A percentile compares a stretch with the other conserved stretches of the same genome.
phyloP scores from a whole-genome alignment of 2,888 invertebrate species.

The Acronicta alni region DNA sequence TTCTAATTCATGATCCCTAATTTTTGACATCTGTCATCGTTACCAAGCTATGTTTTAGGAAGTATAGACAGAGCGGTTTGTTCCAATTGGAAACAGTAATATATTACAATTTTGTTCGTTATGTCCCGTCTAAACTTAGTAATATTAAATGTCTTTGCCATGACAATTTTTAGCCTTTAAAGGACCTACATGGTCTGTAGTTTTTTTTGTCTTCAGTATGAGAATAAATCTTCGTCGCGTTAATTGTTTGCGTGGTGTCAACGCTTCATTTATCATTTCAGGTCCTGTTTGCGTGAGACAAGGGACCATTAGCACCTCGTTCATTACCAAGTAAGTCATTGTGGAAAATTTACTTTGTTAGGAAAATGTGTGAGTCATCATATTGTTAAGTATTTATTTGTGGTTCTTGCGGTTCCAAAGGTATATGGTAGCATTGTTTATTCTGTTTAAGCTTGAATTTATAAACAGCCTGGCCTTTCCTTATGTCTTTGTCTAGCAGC shows the following conservation, averaged over 20 bases:
- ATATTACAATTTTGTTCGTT: no score
- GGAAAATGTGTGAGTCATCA: constrained; percentile 31
- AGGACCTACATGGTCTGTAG: no score
- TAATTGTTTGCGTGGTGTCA: constrained; percentile 12
- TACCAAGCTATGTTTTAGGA: no score
- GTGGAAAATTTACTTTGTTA: constrained; percentile 42
- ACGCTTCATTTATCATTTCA: constrained; percentile 26
- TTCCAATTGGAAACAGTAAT: no score
- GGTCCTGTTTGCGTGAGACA: constrained; percentile 33
- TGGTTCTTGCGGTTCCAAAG: neutral
- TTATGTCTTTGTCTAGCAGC: neutral
- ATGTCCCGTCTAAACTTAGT: no score
- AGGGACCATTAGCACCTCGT: constrained; percentile 38
- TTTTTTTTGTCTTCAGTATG: neutral
- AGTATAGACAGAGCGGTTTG: no score
- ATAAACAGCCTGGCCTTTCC: neutral
- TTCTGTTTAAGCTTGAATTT: neutral
- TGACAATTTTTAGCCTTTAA: no score
- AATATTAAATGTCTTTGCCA: no score
- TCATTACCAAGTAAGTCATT: constrained; percentile 19
- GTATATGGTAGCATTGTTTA: neutral
- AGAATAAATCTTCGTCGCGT: neutral
- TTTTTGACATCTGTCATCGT: no score
- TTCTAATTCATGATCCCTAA: no score
- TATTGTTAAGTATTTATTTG: constrained; percentile 8